These are phyloP conservation scores for Archips crataeganus DNA, from an alignment of 2,888 invertebrate genomes.

Conservation along the genomic window DNA sequence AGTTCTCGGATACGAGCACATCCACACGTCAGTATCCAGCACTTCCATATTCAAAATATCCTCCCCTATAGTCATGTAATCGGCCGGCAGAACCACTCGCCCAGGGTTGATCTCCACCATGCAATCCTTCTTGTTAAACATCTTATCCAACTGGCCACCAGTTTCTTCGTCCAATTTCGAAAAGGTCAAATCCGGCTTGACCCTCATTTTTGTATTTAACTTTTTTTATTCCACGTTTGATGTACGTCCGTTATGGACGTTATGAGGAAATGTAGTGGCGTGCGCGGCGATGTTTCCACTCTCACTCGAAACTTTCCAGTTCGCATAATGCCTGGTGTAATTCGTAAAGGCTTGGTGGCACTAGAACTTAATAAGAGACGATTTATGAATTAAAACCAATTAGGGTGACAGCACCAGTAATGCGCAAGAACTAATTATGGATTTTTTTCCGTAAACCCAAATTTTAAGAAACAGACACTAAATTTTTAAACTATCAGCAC, in stretches of 20 bases:
- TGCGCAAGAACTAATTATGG: too few species aligned
- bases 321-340: constrained; percentile 41
- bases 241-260: constrained; percentile 49
- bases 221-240: constrained; percentile 36
- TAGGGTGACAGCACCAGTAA: too few species aligned
- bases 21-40: constrained; percentile 92
- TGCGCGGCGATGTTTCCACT: constrained; percentile 63
- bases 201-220: constrained; percentile 64
- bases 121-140: constrained; percentile 89
- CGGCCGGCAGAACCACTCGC: constrained; percentile 88
- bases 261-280: constrained; percentile 66
- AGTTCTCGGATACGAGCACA: constrained; percentile 95
- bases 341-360: constrained; percentile 24
- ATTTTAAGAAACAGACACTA: too few species aligned
- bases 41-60: constrained; percentile 90
- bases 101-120: constrained; percentile 91
- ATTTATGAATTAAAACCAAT: too few species aligned
- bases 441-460: too few species aligned
- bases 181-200: constrained; percentile 78
- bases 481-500: too few species aligned
- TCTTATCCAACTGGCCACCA: constrained; percentile 86
- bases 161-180: constrained; percentile 87
- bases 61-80: constrained; percentile 88
- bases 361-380: neutral
- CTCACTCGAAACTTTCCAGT: constrained; percentile 64